A percentile compares a stretch with the other conserved stretches of the same genome.
Conservation (phyloP, 1,140 invertebrate species). For the Drosophila saltans region DNA sequence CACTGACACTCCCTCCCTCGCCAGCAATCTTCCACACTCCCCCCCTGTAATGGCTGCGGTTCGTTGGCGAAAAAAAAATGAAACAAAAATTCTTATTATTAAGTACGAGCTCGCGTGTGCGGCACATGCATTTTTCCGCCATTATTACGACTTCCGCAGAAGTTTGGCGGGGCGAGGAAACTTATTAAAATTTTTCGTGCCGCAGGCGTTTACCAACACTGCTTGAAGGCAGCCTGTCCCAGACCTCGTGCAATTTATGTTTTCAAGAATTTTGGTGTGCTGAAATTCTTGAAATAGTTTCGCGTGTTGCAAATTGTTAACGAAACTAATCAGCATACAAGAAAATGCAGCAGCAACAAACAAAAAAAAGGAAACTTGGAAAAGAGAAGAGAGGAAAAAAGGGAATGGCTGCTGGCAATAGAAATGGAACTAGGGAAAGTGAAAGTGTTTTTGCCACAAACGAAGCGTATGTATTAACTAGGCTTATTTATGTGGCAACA, state of each 20-base stretch:
- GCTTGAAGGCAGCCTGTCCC: constrained; percentile 14
- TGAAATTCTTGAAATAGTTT: constrained; percentile 76
- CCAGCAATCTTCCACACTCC: constrained; percentile 1
- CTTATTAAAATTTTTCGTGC: constrained; percentile 66
- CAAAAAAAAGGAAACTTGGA: too few species aligned
- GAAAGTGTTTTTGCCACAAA: constrained; percentile 65
- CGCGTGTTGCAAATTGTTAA: constrained; percentile 78
- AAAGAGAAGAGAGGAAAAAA: neutral
- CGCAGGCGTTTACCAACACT: constrained; percentile 42
- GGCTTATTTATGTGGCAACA: constrained; percentile 37
- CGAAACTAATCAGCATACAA: constrained; percentile 73
- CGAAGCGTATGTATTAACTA: constrained; percentile 32
- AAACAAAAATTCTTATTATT: constrained; percentile 54
- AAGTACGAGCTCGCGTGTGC: constrained; percentile 59
- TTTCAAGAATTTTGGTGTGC: constrained; percentile 46
- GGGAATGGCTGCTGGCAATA: constrained; percentile 25
- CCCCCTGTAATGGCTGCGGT: constrained; percentile 38
- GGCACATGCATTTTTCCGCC: constrained; percentile 60
- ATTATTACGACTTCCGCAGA: constrained; percentile 52
- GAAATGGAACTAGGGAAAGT: constrained; percentile 26
- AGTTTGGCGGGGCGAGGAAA: constrained; percentile 31
- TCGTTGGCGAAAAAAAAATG: constrained; percentile 14
- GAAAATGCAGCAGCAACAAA: constrained; percentile 52
- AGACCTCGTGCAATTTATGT: constrained; percentile 61
- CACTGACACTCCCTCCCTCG: constrained; percentile 6